A percentile compares a stretch with the other conserved stretches of the same genome.
phyloP scores from a whole-genome alignment of 2,888 invertebrate genomes.

The Parapristionchus giblindavisi region DNA sequence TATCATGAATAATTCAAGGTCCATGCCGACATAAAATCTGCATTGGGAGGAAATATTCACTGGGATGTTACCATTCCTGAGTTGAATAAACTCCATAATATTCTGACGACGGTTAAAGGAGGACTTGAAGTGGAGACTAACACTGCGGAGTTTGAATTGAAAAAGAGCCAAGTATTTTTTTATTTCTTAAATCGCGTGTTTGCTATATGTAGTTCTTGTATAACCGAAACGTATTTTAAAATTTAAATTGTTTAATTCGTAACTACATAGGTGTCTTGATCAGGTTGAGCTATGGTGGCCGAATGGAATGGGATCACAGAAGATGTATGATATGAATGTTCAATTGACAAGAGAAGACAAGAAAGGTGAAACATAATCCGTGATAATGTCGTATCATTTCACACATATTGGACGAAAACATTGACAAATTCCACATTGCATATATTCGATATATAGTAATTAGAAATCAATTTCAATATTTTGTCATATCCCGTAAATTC shows the following conservation, averaged over 20 bases:
- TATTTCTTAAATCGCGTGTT: no score
- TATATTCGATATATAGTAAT: not conserved
- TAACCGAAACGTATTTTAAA: no score
- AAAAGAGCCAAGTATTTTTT: constrained; percentile 14
- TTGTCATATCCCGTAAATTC: no score
- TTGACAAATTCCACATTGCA: no score
- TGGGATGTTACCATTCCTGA: constrained; percentile 6
- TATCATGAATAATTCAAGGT: no score
- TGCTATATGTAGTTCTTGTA: no score
- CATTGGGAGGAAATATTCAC: constrained; percentile 6
- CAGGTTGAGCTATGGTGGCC: constrained; percentile 87
- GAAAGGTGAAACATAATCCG: not conserved
- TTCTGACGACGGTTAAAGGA: not conserved
- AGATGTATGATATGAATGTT: constrained; percentile 76
- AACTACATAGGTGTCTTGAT: no score
- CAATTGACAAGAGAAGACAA: constrained; percentile 18
- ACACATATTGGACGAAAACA: not conserved
- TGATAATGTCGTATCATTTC: not conserved
- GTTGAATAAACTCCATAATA: constrained; percentile 12
- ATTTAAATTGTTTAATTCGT: no score
- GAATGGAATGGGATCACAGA: constrained; percentile 85
- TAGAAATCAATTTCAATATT: not conserved
- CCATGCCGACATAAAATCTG: no score
- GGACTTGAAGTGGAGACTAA: constrained; percentile 9
- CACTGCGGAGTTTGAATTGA: not conserved